Conservation (phyloP, 2,797 vertebrate species). For the Xenopus petersii region DNA sequence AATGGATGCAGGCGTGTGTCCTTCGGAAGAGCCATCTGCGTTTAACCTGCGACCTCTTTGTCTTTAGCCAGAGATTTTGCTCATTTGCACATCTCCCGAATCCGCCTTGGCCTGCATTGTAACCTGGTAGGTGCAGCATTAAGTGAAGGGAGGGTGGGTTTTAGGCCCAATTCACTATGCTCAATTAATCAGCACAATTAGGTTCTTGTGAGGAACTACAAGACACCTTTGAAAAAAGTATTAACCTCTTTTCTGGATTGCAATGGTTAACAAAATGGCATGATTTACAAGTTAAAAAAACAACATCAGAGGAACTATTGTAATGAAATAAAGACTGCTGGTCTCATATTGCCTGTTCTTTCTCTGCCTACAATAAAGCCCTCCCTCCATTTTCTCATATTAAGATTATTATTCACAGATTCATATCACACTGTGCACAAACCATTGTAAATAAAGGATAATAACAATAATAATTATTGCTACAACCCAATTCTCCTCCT, state of each 20-base stretch:
- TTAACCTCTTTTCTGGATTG: conserved; percentile 15
- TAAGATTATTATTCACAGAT: no score
- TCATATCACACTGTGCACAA: no score
- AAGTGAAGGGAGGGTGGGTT: conserved; percentile 70
- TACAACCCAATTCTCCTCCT: no score
- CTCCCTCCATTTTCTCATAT: no score
- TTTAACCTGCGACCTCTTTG: conserved; percentile 91
- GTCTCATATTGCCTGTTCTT: not conserved
- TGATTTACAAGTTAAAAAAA: not conserved
- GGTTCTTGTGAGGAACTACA: conserved; percentile 69
- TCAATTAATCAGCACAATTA: conserved; percentile 82
- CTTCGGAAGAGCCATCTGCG: conserved; percentile 98
- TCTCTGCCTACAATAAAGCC: not conserved
- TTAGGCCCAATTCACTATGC: conserved; percentile 74
- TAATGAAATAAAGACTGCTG: not conserved
- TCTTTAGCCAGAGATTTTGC: conserved; percentile 98
- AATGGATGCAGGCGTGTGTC: conserved; percentile 96
- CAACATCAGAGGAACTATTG: not conserved
- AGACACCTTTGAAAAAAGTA: conserved; percentile 64
- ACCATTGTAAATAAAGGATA: no score
- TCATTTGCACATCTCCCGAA: conserved; percentile 87
- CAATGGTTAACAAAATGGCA: conserved; percentile 5
- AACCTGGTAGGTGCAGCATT: conserved; percentile 61
- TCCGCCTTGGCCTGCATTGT: conserved; percentile 53
- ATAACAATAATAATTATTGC: no score